These are phyloP conservation scores for Oncorhynchus clarkii DNA, from an alignment of 2,113 vertebrate species.

Conservation along the genomic window DNA sequence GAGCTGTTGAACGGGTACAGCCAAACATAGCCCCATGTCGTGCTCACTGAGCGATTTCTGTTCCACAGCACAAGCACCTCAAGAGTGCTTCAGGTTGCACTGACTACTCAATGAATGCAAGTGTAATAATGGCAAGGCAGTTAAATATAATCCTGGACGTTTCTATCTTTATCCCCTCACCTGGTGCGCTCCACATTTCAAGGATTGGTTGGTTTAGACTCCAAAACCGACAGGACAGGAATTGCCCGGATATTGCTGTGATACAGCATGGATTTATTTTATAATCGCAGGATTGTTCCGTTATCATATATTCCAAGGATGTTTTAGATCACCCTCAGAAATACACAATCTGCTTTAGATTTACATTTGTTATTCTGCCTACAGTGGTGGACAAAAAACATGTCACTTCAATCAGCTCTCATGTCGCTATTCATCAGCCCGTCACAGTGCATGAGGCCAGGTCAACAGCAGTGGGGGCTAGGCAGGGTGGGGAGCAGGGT, in stretches of 20 bases:
- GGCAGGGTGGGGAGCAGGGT: neutral
- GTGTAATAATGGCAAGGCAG: slow-evolving; percentile 58
- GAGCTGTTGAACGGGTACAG: slow-evolving; percentile 37
- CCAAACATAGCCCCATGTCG: slow-evolving; percentile 54
- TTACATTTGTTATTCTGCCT: neutral
- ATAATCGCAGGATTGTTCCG: slow-evolving; percentile 35
- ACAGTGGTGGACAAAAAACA: neutral
- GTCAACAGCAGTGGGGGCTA: neutral
- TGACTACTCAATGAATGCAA: slow-evolving; percentile 58
- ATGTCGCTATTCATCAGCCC: neutral
- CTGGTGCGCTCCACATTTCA: slow-evolving; percentile 56
- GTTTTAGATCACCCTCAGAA: slow-evolving; percentile 45
- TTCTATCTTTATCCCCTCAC: slow-evolving; percentile 56
- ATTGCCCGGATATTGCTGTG: slow-evolving; percentile 59
- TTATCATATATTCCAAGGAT: slow-evolving; percentile 25
- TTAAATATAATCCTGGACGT: slow-evolving; percentile 64
- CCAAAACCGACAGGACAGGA: slow-evolving; percentile 49
- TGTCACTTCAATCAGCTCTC: neutral
- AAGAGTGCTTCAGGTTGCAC: slow-evolving; percentile 65
- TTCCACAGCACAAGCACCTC: slow-evolving; percentile 50
- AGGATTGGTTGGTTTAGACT: slow-evolving; percentile 52
- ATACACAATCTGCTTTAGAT: neutral
- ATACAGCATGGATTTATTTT: slow-evolving; percentile 48
- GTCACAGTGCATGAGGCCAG: neutral
- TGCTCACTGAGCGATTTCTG: slow-evolving; percentile 60